Base-by-base conservation (phyloP, 2,888 invertebrate species). In the Metallyticus violacea region DNA sequence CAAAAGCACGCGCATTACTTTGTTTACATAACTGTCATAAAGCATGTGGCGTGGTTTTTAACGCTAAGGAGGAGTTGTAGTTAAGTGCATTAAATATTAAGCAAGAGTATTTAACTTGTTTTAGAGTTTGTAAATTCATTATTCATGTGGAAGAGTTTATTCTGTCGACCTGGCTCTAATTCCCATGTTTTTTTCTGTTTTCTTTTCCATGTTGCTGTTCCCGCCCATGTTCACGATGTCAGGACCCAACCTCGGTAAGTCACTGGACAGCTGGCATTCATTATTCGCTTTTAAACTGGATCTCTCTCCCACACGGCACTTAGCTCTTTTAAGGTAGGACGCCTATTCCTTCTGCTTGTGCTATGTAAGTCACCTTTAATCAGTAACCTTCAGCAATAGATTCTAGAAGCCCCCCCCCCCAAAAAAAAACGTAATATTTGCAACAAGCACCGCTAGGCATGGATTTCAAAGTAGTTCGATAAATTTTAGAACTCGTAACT, bases 181-280 rank as follows among this genome's bases (percentile, higher is more conserved):
- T 62, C 40, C 22, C 40, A 15, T 62, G 29, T 29, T 29, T 29
- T 62, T 62, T 62, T 62, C 22, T 62, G 9, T 4, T 62, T 62
- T 62, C 15, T 62, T 62, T 62, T 62, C 15, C 40, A 62, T 62
- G 40, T 62, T 62, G 40, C 40, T 62, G 40, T 62, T 62, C 1
- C 40, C 40, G 40, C 40, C 40, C 40, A 62, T 62, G 40, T 62
- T 62, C 40, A 62, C 40, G 40, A 62, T 22, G 15, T 62, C 62
- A 82, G 82, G 82, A 82, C 22, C 82, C 82, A 40, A 76, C 82
- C n/a, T 82, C 82, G 82, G 82, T 82, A 76, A 82, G 82, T 40
- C 15, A 40, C 25, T 40, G 27, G 40, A 62, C 40, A 4, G 15
- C 40, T 15, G 3, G 22, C 40, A 62, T 62, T 22, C 40, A 62